Evolutionary conservation across 2,888 invertebrate species (phyloP), one percentile per base, ranked within the genome.

Genomic region (Yponomeuta plumbellus): DNA sequence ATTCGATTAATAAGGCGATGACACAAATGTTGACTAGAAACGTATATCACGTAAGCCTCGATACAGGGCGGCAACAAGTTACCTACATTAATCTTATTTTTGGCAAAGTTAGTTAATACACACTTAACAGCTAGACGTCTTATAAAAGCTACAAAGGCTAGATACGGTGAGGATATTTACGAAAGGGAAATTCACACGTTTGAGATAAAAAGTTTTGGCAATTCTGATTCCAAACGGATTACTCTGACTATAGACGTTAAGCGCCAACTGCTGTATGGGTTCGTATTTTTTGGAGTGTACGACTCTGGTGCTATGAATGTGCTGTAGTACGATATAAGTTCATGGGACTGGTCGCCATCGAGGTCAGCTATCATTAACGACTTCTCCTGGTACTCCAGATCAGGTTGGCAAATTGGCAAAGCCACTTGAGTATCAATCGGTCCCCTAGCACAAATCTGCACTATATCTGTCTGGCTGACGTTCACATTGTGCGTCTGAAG

Each of bases 381-480:
- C 71, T 94, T 93, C 71, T 94, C 94, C 75, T 96, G 96, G 74
- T 94, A 94, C 69, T 93, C 92, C 52, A 96, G 83, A 81, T 95
- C 94, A 0, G 96, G 96, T 75, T 96, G 96, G 75, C 96, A 96
- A 11, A 89, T 77, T 1, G 86, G 86, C 65, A 83, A 68, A 0
- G 87, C 79, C 61, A 79, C 72, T 71, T 82, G 76, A 59, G 79
- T 81, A 68, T 84, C 76, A 67, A 86, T 75, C 0, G 80, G 75
- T 1, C 84, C 89, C 72, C 91, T 74, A 1, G 78, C 83, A 83
- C 96, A 97, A 70, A 96, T 92, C 79, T 96, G 96, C 1, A 94
- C 92, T 64, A 96, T 93, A 72, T 95, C 94, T n/a, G 94, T 95
- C 76, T 95, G 94, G 76, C 96, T 96, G 0, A 95, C 94, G 80